Evolutionary conservation across 2,888 invertebrate species (phyloP).

Genomic region (Platycheirus albimanus): DNA sequence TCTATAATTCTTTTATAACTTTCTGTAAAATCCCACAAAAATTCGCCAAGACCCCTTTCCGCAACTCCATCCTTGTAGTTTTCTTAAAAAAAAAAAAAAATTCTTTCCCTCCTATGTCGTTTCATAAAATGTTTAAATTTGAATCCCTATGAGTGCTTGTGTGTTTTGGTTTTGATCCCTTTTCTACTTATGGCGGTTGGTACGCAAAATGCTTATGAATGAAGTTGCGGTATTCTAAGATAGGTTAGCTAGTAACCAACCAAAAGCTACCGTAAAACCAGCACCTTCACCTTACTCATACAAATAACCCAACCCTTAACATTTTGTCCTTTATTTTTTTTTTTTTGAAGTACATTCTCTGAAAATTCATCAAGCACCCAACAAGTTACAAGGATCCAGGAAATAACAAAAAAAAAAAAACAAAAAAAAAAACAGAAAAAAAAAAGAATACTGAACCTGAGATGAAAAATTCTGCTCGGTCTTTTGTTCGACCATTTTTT

Average conservation of each 20-base stretch:
- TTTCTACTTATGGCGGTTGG: constrained; percentile 49
- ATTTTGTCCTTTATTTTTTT: constrained; percentile 13
- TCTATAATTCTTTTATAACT: constrained; percentile 29
- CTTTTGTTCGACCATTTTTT: constrained; percentile 55
- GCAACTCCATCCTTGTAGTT: neutral
- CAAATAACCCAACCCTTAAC: neutral
- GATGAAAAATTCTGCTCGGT: constrained; percentile 62
- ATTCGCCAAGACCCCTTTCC: constrained; percentile 37
- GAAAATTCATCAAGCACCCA: constrained; percentile 27
- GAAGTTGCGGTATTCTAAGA: constrained; percentile 68
- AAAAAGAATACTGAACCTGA: constrained; percentile 15
- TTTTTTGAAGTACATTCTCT: constrained; percentile 27
- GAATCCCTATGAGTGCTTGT: constrained; percentile 15
- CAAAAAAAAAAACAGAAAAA: neutral
- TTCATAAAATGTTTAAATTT: constrained; percentile 59
- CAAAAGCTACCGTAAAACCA: constrained; percentile 15
- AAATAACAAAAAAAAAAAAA: neutral
- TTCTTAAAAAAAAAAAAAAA: constrained; percentile 12
- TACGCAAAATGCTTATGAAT: constrained; percentile 72
- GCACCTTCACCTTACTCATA: constrained; percentile 23
- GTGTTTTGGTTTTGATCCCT: constrained; percentile 1
- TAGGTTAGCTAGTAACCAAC: constrained; percentile 50
- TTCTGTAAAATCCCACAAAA: constrained; percentile 48
- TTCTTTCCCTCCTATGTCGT: constrained; percentile 34
- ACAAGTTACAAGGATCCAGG: constrained; percentile 47